Base-by-base conservation (phyloP, 2,888 invertebrate genomes). In the Nymphalis urticae region DNA sequence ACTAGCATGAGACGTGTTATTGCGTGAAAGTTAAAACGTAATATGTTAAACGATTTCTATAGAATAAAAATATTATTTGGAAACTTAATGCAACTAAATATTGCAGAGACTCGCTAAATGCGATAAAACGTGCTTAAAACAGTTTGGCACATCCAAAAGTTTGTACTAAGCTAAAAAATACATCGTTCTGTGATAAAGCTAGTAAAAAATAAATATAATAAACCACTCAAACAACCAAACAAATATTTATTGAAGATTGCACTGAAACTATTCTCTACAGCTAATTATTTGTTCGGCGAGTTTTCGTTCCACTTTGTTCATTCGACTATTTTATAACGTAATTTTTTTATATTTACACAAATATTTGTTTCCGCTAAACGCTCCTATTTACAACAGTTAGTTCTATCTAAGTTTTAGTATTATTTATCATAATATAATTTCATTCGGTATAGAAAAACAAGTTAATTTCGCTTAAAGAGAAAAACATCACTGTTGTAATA, bases 1-100 rank as follows among this genome's bases (percentile, higher is more conserved):
- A 92, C 92, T 92, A 92, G 92, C 90, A 92, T 92, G 86, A 89
- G 89, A 88, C 82, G 87, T 90, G 89, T 90, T 92, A 92, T 92
- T 92, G 92, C 92, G 83, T 85, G 88, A 89, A 88, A 85, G 85
- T 69, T 73, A 73, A 72, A 77, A 79, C 27, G 42, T 16, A 78
- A 77, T 76, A 76, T 72, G 66, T 66, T 66, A 66, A 66, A 79
- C 79, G 81, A 77, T 80, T 77, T 75, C 79, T 80, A 77, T 77
- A 76, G 70, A 78, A 79, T 79, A 79, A 80, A 79, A 79, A 80
- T 80, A 78, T 79, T 76, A 77, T 79, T 71, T 79, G 78, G 82
- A 87, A 89, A 87, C 84, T 78, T 82, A 83, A 83, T 79, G 84
- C 85, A 87, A 86, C 78, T 79, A 82, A 79, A 75, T 82, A 85